Evolutionary conservation across 2,113 vertebrate species (phyloP).

Genomic region (Siphamia tubifer): DNA sequence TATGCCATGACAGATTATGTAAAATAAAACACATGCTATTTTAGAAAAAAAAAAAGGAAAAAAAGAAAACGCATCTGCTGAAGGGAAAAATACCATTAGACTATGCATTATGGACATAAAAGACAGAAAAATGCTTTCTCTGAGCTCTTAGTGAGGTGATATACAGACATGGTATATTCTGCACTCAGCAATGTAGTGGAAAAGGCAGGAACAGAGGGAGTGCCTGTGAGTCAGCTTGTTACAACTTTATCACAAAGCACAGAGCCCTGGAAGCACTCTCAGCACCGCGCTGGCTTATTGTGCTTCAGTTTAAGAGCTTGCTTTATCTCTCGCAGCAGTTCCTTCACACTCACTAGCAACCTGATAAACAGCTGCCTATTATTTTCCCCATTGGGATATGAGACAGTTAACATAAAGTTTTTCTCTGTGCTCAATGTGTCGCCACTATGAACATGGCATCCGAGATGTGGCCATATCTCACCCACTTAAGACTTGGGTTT

Average conservation of each 20-base stretch:
- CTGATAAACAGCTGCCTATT: conserved; percentile 60
- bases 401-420: conserved; percentile 29
- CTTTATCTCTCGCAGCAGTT: conserved; percentile 66
- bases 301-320: conserved; percentile 47
- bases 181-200: conserved; percentile 10
- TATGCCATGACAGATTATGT: conserved; percentile 51
- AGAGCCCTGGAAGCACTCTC: conserved; percentile 23
- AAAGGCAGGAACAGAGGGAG: conserved; percentile 17
- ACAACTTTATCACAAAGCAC: conserved; percentile 40
- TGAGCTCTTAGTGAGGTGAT: conserved; percentile 1
- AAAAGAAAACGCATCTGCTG: neutral
- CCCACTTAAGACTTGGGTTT: conserved; percentile 40
- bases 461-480: conserved; percentile 18
- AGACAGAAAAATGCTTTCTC: conserved; percentile 10
- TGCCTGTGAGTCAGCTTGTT: conserved; percentile 46
- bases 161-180: conserved; percentile 23
- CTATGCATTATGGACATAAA: neutral
- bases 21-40: conserved; percentile 58
- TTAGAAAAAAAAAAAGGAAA: conserved; percentile 3
- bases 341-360: conserved; percentile 47
- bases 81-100: conserved; percentile 14
- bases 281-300: conserved; percentile 27
- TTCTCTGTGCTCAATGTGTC: conserved; percentile 30
- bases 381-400: conserved; percentile 21
- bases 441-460: conserved; percentile 18